phyloP scores from a whole-genome alignment of 2,113 vertebrate genomes.

The Ellobius talpinus region DNA sequence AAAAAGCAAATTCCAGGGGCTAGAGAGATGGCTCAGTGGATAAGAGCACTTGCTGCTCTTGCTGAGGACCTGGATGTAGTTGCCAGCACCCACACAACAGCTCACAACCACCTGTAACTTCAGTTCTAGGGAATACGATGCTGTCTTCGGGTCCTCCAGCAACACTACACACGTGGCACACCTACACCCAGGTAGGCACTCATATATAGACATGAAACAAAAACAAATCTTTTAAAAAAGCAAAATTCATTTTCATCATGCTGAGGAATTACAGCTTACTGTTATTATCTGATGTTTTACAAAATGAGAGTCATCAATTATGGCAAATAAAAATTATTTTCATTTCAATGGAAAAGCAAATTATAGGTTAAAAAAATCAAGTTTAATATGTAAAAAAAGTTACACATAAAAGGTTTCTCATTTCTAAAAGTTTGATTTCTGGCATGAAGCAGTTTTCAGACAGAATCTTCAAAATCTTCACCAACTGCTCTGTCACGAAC shows the following conservation, averaged over 20 bases:
- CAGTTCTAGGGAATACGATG: not conserved
- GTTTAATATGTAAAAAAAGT: constrained; percentile 59
- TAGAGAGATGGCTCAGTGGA: not conserved
- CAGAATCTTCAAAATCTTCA: not conserved
- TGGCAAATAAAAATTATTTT: constrained; percentile 55
- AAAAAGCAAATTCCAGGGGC: not conserved
- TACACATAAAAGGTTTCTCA: not conserved
- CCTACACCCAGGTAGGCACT: not conserved
- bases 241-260: constrained; percentile 43
- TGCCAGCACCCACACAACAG: not conserved
- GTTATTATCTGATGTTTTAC: not conserved
- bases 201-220: not conserved
- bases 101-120: no score
- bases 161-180: not conserved
- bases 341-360: constrained; percentile 59
- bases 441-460: not conserved
- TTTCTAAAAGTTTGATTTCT: not conserved
- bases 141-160: no score
- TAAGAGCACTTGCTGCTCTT: not conserved
- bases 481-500: not conserved
- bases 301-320: not conserved
- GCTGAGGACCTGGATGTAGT: not conserved
- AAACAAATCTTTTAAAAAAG: not conserved
- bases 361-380: constrained; percentile 37
- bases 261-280: not conserved